Conservation (phyloP, 1,140 invertebrate species). For the Caenorhabditis tropicalis region DNA sequence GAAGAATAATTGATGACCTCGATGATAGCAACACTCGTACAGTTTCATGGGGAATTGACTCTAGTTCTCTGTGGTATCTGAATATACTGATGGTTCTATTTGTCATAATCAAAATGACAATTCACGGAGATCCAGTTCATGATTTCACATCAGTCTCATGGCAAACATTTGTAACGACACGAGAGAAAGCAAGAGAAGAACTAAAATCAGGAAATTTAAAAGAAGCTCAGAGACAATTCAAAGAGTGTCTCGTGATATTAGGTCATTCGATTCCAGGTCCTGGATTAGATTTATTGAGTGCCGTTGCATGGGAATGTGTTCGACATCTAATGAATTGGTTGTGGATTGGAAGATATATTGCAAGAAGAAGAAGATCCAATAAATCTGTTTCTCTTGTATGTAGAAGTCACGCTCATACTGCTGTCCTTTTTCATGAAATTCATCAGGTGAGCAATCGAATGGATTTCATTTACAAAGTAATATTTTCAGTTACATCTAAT, state of each 20-base stretch:
- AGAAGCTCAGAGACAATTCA: constrained; percentile 69
- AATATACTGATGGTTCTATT: constrained; percentile 56
- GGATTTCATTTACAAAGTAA: constrained; percentile 17
- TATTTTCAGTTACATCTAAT: constrained; percentile 63
- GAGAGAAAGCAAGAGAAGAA: constrained; percentile 58
- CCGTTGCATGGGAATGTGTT: constrained; percentile 69
- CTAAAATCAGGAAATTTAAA: constrained; percentile 63
- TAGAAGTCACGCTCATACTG: constrained; percentile 67
- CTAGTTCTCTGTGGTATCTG: constrained; percentile 49
- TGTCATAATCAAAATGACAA: constrained; percentile 54
- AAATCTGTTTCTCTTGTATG: constrained; percentile 63
- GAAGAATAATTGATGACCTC: constrained; percentile 40
- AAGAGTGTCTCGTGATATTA: constrained; percentile 63
- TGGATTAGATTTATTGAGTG: constrained; percentile 63
- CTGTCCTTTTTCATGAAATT: constrained; percentile 70
- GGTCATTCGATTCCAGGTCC: constrained; percentile 63
- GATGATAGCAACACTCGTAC: background rate
- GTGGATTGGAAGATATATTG: constrained; percentile 69
- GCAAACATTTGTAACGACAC: constrained; percentile 60
- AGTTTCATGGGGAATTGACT: background rate
- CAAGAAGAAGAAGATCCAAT: constrained; percentile 59
- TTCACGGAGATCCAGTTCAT: constrained; percentile 58
- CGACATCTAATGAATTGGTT: constrained; percentile 66
- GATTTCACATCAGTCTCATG: constrained; percentile 59
- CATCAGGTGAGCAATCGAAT: no score